A percentile compares a stretch with the other conserved stretches of the same genome.
Conservation (phyloP, 2,113 vertebrate genomes). For the Alectura lathami region DNA sequence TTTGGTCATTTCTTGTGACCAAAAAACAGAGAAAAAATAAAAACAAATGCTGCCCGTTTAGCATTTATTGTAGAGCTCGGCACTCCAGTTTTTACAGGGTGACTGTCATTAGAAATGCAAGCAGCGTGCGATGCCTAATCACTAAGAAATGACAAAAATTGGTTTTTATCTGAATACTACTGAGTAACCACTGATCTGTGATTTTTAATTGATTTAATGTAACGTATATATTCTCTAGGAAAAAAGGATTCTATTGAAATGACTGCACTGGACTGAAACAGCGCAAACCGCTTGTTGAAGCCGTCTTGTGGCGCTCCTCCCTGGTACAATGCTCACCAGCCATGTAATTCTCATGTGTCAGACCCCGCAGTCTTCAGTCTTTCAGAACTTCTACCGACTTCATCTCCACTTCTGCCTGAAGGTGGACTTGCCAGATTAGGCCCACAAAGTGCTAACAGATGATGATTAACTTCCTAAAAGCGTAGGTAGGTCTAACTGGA, state of each 20-base stretch:
- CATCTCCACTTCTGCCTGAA: background rate
- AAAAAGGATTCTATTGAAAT: background rate
- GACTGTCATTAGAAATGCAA: conserved; percentile 63
- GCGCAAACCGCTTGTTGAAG: conserved; percentile 24
- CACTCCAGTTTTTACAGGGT: conserved; percentile 47
- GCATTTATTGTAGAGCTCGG: background rate
- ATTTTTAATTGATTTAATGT: conserved; percentile 51
- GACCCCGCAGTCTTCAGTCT: background rate
- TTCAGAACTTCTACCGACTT: background rate
- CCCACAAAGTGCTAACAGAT: background rate
- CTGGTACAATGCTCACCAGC: conserved; percentile 18
- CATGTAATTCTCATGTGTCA: conserved; percentile 32
- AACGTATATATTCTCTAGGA: conserved; percentile 22
- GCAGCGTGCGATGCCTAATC: conserved; percentile 5
- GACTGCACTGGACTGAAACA: background rate
- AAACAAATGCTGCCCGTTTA: conserved; percentile 42
- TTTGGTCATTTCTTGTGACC: background rate
- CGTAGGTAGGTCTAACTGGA: background rate
- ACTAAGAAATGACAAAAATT: conserved; percentile 54
- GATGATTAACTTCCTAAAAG: conserved; percentile 8
- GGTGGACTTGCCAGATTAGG: background rate
- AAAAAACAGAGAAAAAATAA: background rate
- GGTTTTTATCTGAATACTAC: conserved; percentile 39
- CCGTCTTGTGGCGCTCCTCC: conserved; percentile 27
- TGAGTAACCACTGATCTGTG: conserved; percentile 33